Evolutionary conservation across 2,888 invertebrate genomes (phyloP).

Genomic region (Blera fallax): DNA sequence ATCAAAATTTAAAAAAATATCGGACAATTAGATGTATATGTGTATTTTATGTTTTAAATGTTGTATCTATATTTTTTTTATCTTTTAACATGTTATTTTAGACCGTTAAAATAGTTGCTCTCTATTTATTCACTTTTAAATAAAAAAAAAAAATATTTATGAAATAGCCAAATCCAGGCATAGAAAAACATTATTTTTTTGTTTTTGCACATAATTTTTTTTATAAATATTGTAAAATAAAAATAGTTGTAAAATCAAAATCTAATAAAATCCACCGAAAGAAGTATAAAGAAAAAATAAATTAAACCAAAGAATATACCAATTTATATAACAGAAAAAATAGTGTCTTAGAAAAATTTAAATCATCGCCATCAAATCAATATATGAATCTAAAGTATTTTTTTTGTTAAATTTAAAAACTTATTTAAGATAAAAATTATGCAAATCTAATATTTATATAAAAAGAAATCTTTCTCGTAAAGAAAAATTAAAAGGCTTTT

Average conservation of each 20-base stretch:
- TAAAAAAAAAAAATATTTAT: constrained; percentile 24
- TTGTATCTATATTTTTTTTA: constrained; percentile 20
- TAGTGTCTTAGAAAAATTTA: constrained; percentile 63
- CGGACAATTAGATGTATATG: constrained; percentile 64
- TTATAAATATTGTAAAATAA: constrained; percentile 45
- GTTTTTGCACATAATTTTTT: constrained; percentile 49
- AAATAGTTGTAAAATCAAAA: constrained; percentile 64
- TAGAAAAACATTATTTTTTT: constrained; percentile 5
- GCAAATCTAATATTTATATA: not conserved
- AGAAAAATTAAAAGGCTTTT: not conserved
- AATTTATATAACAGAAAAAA: constrained; percentile 51
- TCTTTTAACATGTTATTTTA: constrained; percentile 33
- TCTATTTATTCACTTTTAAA: constrained; percentile 59
- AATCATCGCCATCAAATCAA: constrained; percentile 33
- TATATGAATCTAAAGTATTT: constrained; percentile 22
- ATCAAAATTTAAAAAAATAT: constrained; percentile 34
- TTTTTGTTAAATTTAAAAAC: constrained; percentile 10
- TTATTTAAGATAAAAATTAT: not conserved
- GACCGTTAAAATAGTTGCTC: constrained; percentile 72
- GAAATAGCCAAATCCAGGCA: constrained; percentile 38
- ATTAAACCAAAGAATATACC: constrained; percentile 29
- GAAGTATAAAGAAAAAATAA: constrained; percentile 38
- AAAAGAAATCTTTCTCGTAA: not conserved
- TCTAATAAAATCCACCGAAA: constrained; percentile 68
- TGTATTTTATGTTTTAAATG: constrained; percentile 34